Evolutionary conservation across 1,140 invertebrate species (phyloP), one percentile per base, ranked within the genome.

Genomic region (Drosophila rufa): DNA sequence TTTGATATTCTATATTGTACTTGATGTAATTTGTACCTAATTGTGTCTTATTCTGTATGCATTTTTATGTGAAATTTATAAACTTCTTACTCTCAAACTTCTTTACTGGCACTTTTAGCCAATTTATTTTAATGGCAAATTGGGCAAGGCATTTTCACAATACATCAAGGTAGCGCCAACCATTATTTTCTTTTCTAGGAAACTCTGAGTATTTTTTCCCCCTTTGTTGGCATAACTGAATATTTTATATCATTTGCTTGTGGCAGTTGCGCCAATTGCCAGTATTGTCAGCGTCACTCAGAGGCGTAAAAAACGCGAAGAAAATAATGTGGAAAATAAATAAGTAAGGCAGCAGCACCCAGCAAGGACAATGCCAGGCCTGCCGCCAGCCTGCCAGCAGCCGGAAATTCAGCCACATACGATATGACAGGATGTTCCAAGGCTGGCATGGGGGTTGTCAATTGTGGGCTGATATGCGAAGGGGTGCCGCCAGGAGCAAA

Each of bases 231-330:
- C 69, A 76, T 76, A 75, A 77, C 76, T 82, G 85, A 89, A 90
- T 89, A 81, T 90, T 89, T 84, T 79, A 84, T 84, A 51, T 61
- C 43, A 80, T 78, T 68, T 77, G 43, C 55, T 69, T 74, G 53
- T n/a, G 73, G 77, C 68, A 69, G 65, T 77, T 86, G 84, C 58
- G 84, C 61, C 83, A 87, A 87, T 87, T 87, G 83, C 68, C 75
- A 46, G 80, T 82, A 89, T 87, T 87, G 83, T 87, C 71, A 77
- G 60, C 68, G 79, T 84, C 84, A 83, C 71, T 87, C 83, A 80
- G 77, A 80, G 59, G 75, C 82, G 33, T 60, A 74, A 71, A 77
- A 80, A 53, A 61, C 58, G 79, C 58, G 46, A 58, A 43, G 30
- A 46, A 57, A 40, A 71, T 48, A 42, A 47, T 70, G 66, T 57